Percentiles rank a stretch among this genome's conserved stretches.
Conservation (phyloP, 2,797 vertebrate species). For the Toxotes lorentzi region DNA sequence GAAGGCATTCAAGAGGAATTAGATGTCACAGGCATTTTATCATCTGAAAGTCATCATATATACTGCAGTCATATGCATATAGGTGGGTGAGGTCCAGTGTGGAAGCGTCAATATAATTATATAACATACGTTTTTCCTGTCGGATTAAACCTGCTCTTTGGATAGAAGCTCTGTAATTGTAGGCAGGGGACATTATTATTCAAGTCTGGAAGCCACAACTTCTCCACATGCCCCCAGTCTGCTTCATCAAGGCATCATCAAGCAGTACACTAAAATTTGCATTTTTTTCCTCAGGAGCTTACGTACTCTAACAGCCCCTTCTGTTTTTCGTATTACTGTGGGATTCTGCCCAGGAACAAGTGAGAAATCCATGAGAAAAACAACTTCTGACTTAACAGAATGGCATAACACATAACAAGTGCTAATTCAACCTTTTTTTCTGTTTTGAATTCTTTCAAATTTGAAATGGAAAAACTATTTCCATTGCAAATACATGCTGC, state of each 20-base stretch:
- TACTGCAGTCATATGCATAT: background rate
- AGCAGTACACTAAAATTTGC: conserved; percentile 16
- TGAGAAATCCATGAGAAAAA: conserved; percentile 46
- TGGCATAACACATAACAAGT: background rate
- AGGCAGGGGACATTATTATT: background rate
- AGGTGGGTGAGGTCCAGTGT: background rate
- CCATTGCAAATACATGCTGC: background rate
- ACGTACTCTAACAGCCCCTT: conserved; percentile 8
- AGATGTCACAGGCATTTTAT: background rate
- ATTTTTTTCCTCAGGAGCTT: conserved; percentile 36
- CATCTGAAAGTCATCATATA: background rate
- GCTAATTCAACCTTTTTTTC: conserved; percentile 1
- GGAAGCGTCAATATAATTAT: background rate
- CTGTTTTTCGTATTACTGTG: conserved; percentile 10
- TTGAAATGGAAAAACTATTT: background rate
- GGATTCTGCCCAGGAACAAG: conserved; percentile 19
- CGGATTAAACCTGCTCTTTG: background rate
- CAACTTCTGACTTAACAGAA: conserved; percentile 25
- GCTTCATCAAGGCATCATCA: conserved; percentile 27
- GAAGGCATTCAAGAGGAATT: background rate
- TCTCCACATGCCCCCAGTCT: conserved; percentile 16
- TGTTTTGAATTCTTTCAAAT: background rate
- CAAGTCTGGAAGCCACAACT: background rate
- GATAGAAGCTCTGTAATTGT: background rate
- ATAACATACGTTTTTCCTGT: background rate